phyloP scores from a whole-genome alignment of 2,888 invertebrate genomes.

The Macrosiphum euphorbiae region DNA sequence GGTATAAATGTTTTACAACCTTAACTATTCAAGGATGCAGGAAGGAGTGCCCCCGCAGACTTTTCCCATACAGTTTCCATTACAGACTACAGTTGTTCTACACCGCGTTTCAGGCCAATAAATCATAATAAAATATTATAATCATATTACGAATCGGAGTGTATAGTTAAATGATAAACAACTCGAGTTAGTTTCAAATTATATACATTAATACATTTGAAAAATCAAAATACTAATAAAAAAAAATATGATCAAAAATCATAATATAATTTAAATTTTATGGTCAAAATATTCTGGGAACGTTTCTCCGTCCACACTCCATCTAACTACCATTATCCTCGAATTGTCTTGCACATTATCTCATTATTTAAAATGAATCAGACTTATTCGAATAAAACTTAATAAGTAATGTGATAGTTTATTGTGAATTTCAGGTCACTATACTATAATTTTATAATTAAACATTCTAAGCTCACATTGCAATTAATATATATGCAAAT shows the following conservation, averaged over 20 bases:
- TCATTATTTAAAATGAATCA: neutral
- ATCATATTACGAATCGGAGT: neutral
- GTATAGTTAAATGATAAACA: neutral
- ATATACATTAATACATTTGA: neutral
- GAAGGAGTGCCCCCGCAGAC: accelerated
- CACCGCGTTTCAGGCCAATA: neutral
- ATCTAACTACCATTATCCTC: neutral
- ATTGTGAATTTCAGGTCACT: neutral
- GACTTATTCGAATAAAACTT: neutral
- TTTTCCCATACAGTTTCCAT: neutral
- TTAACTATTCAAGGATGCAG: neutral
- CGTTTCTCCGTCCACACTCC: neutral
- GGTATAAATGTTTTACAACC: neutral
- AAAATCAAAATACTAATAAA: neutral
- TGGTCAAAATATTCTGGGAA: neutral
- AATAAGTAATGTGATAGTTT: neutral
- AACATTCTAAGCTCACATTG: neutral
- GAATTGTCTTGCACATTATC: neutral
- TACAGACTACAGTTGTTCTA: neutral
- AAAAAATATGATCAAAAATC: neutral
- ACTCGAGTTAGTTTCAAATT: neutral
- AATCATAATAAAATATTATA: neutral
- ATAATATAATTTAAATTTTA: neutral
- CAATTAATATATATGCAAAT: no score
- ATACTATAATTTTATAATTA: neutral